phyloP scores from a whole-genome alignment of 92 coral and sea anemone species.

The Palythoa heliodiscus region DNA sequence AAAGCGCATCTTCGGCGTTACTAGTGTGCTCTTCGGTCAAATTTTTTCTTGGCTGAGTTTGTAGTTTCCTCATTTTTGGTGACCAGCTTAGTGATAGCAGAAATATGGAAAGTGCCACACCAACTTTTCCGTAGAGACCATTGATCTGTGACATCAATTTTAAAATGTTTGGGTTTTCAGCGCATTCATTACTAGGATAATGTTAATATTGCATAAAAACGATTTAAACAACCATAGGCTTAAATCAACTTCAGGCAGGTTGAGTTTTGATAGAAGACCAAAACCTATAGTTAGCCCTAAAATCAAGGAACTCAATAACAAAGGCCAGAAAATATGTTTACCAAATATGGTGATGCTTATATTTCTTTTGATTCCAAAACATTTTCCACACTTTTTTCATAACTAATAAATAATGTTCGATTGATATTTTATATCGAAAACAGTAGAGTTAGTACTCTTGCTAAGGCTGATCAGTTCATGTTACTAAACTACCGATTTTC shows the following conservation, averaged over 20 bases:
- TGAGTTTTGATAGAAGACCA: background rate
- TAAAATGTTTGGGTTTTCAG: background rate
- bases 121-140: conserved; percentile 29
- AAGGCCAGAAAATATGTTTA: too few relatives aligned
- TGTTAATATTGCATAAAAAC: too few relatives aligned
- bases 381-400: too few relatives aligned
- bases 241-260: too few relatives aligned
- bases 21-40: conserved; percentile 1
- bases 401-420: too few relatives aligned
- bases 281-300: too few relatives aligned
- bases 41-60: conserved; percentile 39
- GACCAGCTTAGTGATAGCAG: conserved; percentile 64
- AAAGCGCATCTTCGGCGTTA: conserved; percentile 13
- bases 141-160: conserved; percentile 1
- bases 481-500: too few relatives aligned
- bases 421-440: too few relatives aligned
- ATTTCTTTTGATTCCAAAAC: too few relatives aligned
- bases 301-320: background rate
- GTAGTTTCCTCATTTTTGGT: conserved; percentile 59
- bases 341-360: too few relatives aligned
- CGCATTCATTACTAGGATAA: background rate
- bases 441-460: too few relatives aligned
- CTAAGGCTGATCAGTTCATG: too few relatives aligned
- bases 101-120: conserved; percentile 38
- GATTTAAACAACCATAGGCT: background rate